phyloP scores from a whole-genome alignment of 2,888 invertebrate genomes.

The Pseudanteris insignis region DNA sequence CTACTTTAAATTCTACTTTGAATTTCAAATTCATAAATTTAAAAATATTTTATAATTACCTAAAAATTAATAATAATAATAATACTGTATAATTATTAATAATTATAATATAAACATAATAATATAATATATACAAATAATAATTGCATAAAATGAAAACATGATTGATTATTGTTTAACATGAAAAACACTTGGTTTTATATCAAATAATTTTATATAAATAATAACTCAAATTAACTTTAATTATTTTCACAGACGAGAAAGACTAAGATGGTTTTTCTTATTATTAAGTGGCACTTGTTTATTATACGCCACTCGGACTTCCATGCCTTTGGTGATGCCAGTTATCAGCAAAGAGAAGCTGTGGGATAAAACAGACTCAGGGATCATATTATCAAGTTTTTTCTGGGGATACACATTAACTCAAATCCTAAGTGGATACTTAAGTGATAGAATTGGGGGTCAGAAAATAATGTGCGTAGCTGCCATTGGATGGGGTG shows the following conservation, averaged over 20 bases:
- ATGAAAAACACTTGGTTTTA: background rate
- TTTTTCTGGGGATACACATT: conserved; percentile 81
- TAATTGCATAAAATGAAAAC: background rate
- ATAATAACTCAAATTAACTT: conserved; percentile 3
- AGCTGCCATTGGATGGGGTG: conserved; percentile 72
- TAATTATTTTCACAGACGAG: conserved; percentile 66
- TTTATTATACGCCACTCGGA: conserved; percentile 74
- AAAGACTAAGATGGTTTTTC: conserved; percentile 71
- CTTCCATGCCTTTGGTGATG: conserved; percentile 74
- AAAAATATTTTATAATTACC: background rate
- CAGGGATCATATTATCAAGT: conserved; percentile 74
- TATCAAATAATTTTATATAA: background rate
- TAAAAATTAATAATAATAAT: background rate
- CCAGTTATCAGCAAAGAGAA: conserved; percentile 73
- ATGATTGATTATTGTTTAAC: background rate
- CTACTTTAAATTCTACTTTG: too few relatives aligned
- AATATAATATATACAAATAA: background rate
- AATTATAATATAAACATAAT: background rate
- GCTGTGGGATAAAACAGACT: conserved; percentile 75
- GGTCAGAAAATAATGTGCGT: conserved; percentile 74
- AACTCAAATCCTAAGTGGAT: conserved; percentile 72
- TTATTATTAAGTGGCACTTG: conserved; percentile 73
- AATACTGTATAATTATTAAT: background rate
- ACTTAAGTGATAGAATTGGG: conserved; percentile 72
- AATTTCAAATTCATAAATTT: too few relatives aligned